Evolutionary conservation across 2,113 vertebrate genomes (phyloP).

Genomic region (Monopterus albus): DNA sequence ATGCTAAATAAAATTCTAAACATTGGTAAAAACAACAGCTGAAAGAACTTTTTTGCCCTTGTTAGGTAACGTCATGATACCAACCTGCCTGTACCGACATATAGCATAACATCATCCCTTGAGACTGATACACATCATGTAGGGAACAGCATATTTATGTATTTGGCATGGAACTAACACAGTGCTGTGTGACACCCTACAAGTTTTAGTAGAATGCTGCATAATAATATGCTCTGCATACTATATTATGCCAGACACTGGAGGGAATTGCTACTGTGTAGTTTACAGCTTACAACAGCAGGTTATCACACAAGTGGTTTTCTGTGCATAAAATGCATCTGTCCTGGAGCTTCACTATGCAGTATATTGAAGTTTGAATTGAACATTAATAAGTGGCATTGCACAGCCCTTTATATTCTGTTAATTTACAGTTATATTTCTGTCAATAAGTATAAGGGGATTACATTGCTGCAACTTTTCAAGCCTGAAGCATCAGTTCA

Average conservation of each 20-base stretch:
- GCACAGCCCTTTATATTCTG: too few species aligned
- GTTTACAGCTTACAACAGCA: not conserved
- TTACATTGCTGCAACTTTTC: too few species aligned
- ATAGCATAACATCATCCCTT: not conserved
- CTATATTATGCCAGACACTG: not conserved
- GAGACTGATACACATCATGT: constrained; percentile 12
- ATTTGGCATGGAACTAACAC: constrained; percentile 37
- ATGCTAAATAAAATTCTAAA: not conserved
- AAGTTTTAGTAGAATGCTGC: constrained; percentile 35
- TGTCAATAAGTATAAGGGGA: too few species aligned
- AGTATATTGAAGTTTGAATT: too few species aligned
- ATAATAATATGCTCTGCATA: constrained; percentile 13
- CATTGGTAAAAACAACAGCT: not conserved
- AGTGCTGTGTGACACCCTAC: constrained; percentile 9
- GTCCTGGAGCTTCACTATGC: too few species aligned
- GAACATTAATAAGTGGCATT: too few species aligned
- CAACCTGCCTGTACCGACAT: not conserved
- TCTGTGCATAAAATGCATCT: too few species aligned
- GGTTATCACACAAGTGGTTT: constrained; percentile 1
- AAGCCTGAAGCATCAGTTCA: too few species aligned
- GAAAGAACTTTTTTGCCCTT: not conserved
- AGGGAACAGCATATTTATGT: constrained; percentile 10
- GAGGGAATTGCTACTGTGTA: not conserved
- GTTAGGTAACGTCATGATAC: not conserved
- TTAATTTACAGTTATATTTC: too few species aligned